These are phyloP conservation scores for Melangyna quadrimaculata DNA, from an alignment of 2,888 invertebrate genomes.

Conservation along the genomic window DNA sequence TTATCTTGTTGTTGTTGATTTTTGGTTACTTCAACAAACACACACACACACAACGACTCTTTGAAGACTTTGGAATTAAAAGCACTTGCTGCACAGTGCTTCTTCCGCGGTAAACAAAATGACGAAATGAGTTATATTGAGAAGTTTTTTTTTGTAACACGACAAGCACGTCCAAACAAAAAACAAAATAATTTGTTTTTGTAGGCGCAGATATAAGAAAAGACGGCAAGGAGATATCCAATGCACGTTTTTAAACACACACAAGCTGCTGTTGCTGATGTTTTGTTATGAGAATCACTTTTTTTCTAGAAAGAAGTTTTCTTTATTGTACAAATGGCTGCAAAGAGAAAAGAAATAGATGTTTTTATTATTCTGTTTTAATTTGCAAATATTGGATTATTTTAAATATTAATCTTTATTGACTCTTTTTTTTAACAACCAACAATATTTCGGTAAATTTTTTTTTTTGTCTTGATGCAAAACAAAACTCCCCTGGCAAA, in stretches of 20 bases:
- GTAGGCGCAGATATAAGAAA: slow-evolving; percentile 29
- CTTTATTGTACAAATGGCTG: slow-evolving; percentile 55
- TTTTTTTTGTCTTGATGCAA: too few relatives aligned
- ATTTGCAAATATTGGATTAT: background rate
- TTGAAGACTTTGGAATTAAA: slow-evolving; percentile 33
- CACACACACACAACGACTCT: slow-evolving; percentile 58
- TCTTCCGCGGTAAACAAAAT: slow-evolving; percentile 40
- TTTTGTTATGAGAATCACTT: slow-evolving; percentile 26
- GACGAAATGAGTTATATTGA: slow-evolving; percentile 26
- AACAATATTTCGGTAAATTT: too few relatives aligned
- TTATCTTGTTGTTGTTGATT: slow-evolving; percentile 21
- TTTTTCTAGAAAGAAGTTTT: slow-evolving; percentile 27
- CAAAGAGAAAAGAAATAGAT: slow-evolving; percentile 22
- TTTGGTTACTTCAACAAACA: slow-evolving; percentile 19
- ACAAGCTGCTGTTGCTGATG: slow-evolving; percentile 43
- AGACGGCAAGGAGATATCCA: slow-evolving; percentile 17
- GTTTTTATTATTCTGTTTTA: background rate
- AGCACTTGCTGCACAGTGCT: slow-evolving; percentile 57
- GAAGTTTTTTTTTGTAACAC: slow-evolving; percentile 3
- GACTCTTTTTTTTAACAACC: too few relatives aligned
- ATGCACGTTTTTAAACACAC: slow-evolving; percentile 48
- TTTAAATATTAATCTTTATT: too few relatives aligned
- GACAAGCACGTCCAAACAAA: slow-evolving; percentile 36
- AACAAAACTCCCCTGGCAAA: too few relatives aligned
- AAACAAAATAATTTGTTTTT: slow-evolving; percentile 12